These are phyloP conservation scores for Periophthalmodon schlosseri DNA, from an alignment of 2,113 vertebrate species.

Conservation along the genomic window DNA sequence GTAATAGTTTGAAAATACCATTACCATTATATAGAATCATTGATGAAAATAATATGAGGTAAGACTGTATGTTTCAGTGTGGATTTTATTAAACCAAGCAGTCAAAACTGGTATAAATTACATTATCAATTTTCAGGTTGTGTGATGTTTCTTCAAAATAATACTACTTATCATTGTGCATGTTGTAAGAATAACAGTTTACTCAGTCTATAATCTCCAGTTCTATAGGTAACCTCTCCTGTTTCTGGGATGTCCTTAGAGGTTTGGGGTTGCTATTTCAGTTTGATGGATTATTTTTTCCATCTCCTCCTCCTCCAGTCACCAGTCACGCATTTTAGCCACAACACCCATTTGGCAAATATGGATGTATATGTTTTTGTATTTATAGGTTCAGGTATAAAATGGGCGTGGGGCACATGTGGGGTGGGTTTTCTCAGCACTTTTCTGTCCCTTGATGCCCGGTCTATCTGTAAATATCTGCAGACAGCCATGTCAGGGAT, in stretches of 20 bases:
- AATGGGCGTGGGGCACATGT: constrained; percentile 44
- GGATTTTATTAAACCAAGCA: too few relatives aligned
- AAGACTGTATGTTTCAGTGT: too few relatives aligned
- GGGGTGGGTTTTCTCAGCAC: constrained; percentile 70
- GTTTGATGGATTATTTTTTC: constrained; percentile 79
- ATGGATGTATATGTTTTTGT: constrained; percentile 71
- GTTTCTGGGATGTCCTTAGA: constrained; percentile 57
- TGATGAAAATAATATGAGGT: too few relatives aligned
- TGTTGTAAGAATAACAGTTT: too few relatives aligned
- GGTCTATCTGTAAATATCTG: constrained; percentile 68
- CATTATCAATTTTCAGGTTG: neutral
- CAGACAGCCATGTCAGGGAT: constrained; percentile 70
- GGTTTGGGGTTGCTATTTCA: constrained; percentile 69
- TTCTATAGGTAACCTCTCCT: constrained; percentile 59
- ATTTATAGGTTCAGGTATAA: constrained; percentile 68
- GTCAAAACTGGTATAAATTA: neutral
- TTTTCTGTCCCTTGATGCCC: constrained; percentile 64
- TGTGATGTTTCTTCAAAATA: neutral
- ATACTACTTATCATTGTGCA: neutral
- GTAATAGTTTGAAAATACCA: too few relatives aligned
- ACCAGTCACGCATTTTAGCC: constrained; percentile 72
- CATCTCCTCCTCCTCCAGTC: constrained; percentile 57
- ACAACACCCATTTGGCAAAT: constrained; percentile 64
- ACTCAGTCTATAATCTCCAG: neutral
- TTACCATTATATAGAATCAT: too few relatives aligned